These are phyloP conservation scores for Caenorhabditis drosophilae DNA, from an alignment of 2,888 invertebrate genomes.

Conservation along the genomic window DNA sequence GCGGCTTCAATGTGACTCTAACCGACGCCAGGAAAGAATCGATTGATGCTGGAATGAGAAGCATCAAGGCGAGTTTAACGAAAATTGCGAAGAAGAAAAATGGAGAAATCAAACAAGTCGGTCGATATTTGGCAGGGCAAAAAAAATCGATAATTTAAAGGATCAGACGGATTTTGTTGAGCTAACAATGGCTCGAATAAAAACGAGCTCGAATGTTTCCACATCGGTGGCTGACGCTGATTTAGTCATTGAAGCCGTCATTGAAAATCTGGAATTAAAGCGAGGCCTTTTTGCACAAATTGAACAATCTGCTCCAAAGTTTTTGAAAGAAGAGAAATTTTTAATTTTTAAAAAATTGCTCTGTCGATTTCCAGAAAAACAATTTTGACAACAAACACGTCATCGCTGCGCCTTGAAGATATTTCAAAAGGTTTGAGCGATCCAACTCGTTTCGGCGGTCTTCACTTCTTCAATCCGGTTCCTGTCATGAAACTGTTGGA, in stretches of 20 bases:
- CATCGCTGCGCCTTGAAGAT: constrained; percentile 83
- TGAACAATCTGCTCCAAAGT: constrained; percentile 72
- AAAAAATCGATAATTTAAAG: constrained; percentile 10
- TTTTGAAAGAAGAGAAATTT: background rate
- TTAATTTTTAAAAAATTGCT: background rate
- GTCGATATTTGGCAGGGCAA: too few species aligned
- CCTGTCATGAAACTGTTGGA: constrained; percentile 88
- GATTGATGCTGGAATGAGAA: constrained; percentile 6
- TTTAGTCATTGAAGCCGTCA: constrained; percentile 82
- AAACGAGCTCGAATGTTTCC: constrained; percentile 75
- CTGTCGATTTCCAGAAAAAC: constrained; percentile 71
- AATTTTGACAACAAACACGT: constrained; percentile 87
- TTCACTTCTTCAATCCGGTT: constrained; percentile 91
- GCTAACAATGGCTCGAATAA: constrained; percentile 76
- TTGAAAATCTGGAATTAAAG: constrained; percentile 81
- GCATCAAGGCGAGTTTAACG: constrained; percentile 78
- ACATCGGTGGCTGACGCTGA: constrained; percentile 74
- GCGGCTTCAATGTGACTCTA: constrained; percentile 82
- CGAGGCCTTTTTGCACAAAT: constrained; percentile 79
- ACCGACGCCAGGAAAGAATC: constrained; percentile 79
- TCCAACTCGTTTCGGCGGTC: constrained; percentile 77
- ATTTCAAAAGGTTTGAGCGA: constrained; percentile 80
- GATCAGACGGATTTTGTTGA: constrained; percentile 70
- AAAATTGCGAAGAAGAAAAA: constrained; percentile 81
- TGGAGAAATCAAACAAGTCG: too few species aligned